Evolutionary conservation across 2,113 vertebrate genomes (phyloP).

Genomic region (Struthidea cinerea): DNA sequence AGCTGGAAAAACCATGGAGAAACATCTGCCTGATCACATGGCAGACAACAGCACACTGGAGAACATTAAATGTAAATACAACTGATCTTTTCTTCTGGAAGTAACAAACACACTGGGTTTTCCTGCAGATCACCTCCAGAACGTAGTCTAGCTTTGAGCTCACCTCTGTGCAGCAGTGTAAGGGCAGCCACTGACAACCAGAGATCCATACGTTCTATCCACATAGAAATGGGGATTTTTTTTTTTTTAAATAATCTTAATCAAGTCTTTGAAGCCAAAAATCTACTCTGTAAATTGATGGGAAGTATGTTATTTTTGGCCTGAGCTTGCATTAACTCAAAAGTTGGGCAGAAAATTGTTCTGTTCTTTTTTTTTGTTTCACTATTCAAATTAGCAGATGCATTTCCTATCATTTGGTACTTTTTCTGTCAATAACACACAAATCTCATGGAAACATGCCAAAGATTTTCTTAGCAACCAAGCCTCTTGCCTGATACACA

Average conservation of each 20-base stretch:
- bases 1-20: background rate
- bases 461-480: conserved; percentile 78
- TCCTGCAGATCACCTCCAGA: background rate
- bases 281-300: background rate
- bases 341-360: conserved; percentile 30
- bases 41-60: background rate
- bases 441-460: conserved; percentile 66
- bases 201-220: background rate
- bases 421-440: conserved; percentile 53
- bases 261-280: background rate
- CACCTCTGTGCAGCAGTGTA: background rate
- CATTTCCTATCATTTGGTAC: conserved; percentile 52
- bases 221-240: background rate
- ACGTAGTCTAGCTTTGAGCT: background rate
- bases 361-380: background rate
- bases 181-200: background rate
- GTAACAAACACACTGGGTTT: background rate
- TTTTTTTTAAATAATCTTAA: background rate
- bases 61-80: background rate
- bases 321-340: background rate
- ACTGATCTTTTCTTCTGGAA: background rate
- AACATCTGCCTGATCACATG: background rate
- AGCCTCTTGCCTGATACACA: conserved; percentile 54
- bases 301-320: conserved; percentile 34
- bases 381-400: conserved; percentile 67